Conservation (phyloP, 2,888 invertebrate genomes). For the Taphrorychus bicolor region DNA sequence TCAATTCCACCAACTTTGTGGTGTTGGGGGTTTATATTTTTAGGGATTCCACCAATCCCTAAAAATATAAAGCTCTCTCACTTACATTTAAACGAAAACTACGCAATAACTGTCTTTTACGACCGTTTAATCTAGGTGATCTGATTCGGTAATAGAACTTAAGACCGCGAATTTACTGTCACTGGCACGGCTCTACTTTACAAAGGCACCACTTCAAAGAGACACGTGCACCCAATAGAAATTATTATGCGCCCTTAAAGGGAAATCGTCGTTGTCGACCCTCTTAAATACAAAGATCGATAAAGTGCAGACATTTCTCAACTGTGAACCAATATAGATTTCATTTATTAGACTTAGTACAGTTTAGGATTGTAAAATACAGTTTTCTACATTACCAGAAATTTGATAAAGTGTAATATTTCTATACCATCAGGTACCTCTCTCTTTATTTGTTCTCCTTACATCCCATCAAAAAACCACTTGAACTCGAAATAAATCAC, state of each 20-base stretch:
- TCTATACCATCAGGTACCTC: too few species aligned
- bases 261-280: constrained; percentile 43
- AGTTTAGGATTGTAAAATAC: too few species aligned
- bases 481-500: not conserved
- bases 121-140: constrained; percentile 7
- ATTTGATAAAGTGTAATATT: not conserved
- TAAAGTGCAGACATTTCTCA: constrained; percentile 50
- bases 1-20: too few species aligned
- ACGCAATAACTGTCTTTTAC: constrained; percentile 17
- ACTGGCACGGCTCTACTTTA: constrained; percentile 23
- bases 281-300: constrained; percentile 53
- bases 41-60: too few species aligned
- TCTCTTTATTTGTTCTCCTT: too few species aligned
- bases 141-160: constrained; percentile 21
- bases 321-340: not conserved
- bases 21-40: too few species aligned
- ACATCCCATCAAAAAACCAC: not conserved
- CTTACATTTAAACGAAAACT: too few species aligned
- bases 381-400: not conserved
- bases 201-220: constrained; percentile 34
- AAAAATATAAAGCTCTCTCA: too few species aligned
- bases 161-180: constrained; percentile 27
- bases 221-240: constrained; percentile 38
- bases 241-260: constrained; percentile 37
- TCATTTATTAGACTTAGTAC: too few species aligned